Base-by-base conservation (phyloP, 2,888 invertebrate species). In the Melanchra persicariae region DNA sequence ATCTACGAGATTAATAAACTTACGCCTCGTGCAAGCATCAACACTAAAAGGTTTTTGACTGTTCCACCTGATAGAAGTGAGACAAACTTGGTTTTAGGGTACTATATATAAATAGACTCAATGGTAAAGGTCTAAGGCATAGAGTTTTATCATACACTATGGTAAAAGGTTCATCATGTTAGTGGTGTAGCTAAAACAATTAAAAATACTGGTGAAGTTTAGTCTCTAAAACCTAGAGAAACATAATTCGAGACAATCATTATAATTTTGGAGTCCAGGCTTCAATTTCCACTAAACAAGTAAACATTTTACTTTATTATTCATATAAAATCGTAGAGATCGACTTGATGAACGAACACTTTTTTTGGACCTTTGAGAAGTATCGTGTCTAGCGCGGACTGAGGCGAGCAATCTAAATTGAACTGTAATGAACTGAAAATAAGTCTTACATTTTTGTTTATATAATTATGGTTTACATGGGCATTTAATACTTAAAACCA, bases 361-460 rank as follows among this genome's bases (percentile, higher is more conserved):
- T 74, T 60, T 52, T 68, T 70, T 77, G 83, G 76, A 80, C 72
- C 70, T 72, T 72, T 57, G 26, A 70, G 74, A 74, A 74, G 58
- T 34, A 69, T 74, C 55, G 61, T 74, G 19, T 62, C 72, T 78
- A 82, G 74, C 77, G 74, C 61, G 58, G 61, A 73, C 63, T 77
- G 70, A 55, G 73, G 70, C 57, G 79, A 76, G 85, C 68, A 73
- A 76, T 77, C 62, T 70, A 86, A 75, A 82, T 69, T 79, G 55
- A 84, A 78, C 64, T 59, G 57, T 77, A 80, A 69, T 6, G 0
- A 30, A 64, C 59, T 34, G 62, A 72, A 70, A 5, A 77, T 84
- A 85, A 81, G 82, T 79, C 79, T 85, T 78, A 76, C 43, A 70
- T 70, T 83, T 76, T 83, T 76, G 69, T 82, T 76, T 74, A 60